phyloP scores from a whole-genome alignment of 2,797 vertebrate species.

The Channallabes apus region DNA sequence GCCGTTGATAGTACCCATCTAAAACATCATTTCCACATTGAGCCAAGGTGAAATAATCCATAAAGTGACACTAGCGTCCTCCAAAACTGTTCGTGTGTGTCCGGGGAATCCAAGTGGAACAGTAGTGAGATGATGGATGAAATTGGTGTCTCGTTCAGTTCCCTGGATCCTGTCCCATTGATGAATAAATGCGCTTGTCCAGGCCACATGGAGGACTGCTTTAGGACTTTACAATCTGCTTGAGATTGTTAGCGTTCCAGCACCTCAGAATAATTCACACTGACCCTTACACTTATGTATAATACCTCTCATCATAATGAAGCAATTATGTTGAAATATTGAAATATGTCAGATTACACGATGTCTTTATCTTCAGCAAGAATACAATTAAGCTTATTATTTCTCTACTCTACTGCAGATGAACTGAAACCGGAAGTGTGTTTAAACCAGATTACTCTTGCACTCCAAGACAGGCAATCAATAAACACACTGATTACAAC shows the following conservation, averaged over 20 bases:
- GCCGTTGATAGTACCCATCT: background rate
- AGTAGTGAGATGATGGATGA: conserved; percentile 22
- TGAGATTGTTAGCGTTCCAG: background rate
- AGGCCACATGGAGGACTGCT: background rate
- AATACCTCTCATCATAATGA: background rate
- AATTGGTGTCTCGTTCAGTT: conserved; percentile 1
- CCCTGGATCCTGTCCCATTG: conserved; percentile 5
- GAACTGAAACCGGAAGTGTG: conserved; percentile 68
- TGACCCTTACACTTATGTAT: background rate
- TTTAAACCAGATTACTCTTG: conserved; percentile 92
- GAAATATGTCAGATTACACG: background rate
- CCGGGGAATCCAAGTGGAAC: background rate
- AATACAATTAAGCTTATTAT: background rate
- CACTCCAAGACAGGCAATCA: conserved; percentile 77
- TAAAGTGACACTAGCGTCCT: conserved; percentile 27
- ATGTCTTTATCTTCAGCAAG: background rate
- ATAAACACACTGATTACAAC: conserved; percentile 84
- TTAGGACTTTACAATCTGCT: conserved; percentile 3
- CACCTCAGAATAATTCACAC: background rate
- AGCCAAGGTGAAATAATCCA: conserved; percentile 6
- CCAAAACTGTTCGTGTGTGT: background rate
- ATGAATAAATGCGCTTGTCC: conserved; percentile 1
- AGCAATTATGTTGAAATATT: background rate
- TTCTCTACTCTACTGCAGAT: background rate
- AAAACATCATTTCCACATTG: background rate